Conservation (phyloP, 2,113 vertebrate genomes). For the Rhabdomys dilectus region DNA sequence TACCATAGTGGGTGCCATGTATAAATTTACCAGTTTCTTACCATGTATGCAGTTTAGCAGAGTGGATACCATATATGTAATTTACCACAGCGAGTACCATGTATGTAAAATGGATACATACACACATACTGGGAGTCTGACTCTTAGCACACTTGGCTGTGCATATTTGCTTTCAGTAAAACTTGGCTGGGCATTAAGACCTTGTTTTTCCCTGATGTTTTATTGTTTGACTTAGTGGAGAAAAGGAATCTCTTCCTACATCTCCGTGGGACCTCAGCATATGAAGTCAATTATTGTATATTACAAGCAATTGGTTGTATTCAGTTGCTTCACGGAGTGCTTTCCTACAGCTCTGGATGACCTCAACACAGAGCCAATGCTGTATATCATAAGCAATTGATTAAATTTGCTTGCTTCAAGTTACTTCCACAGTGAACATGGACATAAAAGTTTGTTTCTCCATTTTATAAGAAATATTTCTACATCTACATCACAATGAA, state of each 20-base stretch:
- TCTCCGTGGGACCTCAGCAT: not conserved
- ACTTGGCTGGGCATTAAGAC: not conserved
- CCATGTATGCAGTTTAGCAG: not conserved
- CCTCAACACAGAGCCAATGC: too few relatives aligned
- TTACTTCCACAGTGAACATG: not conserved
- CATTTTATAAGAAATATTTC: slow-evolving; percentile 22
- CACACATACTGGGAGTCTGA: not conserved
- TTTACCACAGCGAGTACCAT: not conserved
- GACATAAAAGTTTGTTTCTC: not conserved
- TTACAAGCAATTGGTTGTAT: slow-evolving; percentile 18
- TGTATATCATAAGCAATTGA: not conserved
- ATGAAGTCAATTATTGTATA: not conserved
- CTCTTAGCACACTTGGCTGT: not conserved
- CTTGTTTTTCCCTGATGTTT: not conserved
- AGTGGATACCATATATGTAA: not conserved
- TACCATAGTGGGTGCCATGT: not conserved
- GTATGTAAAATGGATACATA: not conserved
- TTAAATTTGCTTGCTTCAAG: slow-evolving; percentile 6
- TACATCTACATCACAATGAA: not conserved
- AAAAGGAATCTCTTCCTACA: not conserved
- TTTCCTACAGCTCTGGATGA: not conserved
- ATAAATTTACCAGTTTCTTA: not conserved
- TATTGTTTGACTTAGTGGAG: not conserved
- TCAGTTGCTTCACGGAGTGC: not conserved
- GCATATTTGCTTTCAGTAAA: not conserved